Evolutionary conservation across 2,797 vertebrate species (phyloP).

Genomic region (Parauchenoglanis punctatus): DNA sequence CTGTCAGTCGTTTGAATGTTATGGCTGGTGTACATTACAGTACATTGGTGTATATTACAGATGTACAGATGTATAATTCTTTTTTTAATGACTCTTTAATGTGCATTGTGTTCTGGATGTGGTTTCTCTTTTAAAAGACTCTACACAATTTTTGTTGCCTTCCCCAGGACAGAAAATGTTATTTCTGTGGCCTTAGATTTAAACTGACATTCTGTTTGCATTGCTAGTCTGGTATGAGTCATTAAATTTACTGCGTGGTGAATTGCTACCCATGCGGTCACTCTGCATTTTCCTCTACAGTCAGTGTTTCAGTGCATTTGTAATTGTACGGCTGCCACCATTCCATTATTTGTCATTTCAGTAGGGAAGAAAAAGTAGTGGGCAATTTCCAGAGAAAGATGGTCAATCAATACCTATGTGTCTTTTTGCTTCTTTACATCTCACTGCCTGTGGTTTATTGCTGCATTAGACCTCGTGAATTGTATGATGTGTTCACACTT

Average conservation of each 20-base stretch:
- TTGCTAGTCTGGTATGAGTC: constrained; percentile 44
- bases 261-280: constrained; percentile 33
- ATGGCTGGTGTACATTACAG: no score
- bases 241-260: constrained; percentile 44
- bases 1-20: no score
- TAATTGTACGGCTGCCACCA: constrained; percentile 1
- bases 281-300: constrained; percentile 25
- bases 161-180: background rate
- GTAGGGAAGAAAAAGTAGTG: background rate
- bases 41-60: background rate
- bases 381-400: constrained; percentile 9
- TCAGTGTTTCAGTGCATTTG: constrained; percentile 30
- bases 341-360: constrained; percentile 29
- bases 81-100: background rate
- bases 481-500: background rate
- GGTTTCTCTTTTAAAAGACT: background rate
- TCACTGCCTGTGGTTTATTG: constrained; percentile 6
- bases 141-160: background rate
- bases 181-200: constrained; percentile 8
- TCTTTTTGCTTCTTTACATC: background rate
- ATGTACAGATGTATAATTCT: background rate
- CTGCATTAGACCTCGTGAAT: background rate
- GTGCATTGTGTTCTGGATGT: background rate
- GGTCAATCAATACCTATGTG: background rate
- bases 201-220: constrained; percentile 15